Conservation (phyloP, 2,113 vertebrate genomes). For the Dermatemys mawii region DNA sequence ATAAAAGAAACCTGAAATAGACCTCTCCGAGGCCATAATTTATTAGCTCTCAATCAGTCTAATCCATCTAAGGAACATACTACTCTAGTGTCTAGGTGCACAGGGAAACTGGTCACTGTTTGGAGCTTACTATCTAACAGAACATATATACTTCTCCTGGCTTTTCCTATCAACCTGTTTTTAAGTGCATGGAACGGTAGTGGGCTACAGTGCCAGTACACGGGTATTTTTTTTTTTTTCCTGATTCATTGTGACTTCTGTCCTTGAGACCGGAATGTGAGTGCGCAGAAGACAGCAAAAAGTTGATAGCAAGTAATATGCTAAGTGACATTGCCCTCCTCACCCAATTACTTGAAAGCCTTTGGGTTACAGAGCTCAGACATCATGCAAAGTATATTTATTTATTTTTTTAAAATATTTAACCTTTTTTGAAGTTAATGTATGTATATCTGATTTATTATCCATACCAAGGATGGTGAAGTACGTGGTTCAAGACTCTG, state of each 20-base stretch:
- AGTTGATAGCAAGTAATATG: neutral
- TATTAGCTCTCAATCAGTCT: constrained; percentile 62
- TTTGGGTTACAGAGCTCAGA: neutral
- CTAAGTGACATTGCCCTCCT: neutral
- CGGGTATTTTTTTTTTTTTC: constrained; percentile 15
- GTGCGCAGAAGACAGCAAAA: neutral
- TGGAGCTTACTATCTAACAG: constrained; percentile 37
- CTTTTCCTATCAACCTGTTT: constrained; percentile 52
- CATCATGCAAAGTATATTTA: fast-evolving
- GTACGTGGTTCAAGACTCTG: neutral
- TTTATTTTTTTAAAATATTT: neutral
- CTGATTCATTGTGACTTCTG: constrained; percentile 11
- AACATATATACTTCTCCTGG: neutral
- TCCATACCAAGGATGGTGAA: neutral
- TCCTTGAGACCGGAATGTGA: neutral
- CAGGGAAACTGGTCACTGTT: neutral
- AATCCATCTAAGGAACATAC: constrained; percentile 27
- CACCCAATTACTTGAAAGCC: neutral
- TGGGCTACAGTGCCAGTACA: constrained; percentile 5
- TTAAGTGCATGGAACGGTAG: constrained; percentile 16
- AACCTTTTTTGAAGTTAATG: neutral
- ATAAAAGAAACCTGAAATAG: neutral
- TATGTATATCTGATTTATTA: neutral
- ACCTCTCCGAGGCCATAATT: neutral
- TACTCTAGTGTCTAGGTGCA: neutral